Evolutionary conservation across 2,113 vertebrate species (phyloP), one percentile per base, ranked within the genome.

Genomic region (Coryphaenoides rupestris): DNA sequence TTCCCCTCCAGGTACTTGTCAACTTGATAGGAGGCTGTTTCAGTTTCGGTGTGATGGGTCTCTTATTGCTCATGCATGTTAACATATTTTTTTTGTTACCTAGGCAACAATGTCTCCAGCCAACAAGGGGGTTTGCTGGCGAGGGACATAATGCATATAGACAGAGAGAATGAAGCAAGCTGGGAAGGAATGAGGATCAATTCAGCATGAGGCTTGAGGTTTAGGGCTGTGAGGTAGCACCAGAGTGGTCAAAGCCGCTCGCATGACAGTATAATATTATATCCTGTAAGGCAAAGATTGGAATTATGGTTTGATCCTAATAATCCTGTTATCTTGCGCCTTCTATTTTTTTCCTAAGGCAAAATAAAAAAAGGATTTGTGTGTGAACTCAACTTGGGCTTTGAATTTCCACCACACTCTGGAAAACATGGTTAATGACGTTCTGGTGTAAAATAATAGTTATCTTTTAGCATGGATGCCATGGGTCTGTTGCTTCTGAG

Each of bases 91-190:
- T 28, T 70, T 60, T 19, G 85, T 90, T 89, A 78, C 85, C 83
- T 78, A 70, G 87, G 83, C 72, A 87, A 90, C 87, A 62, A 70
- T 79, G 79, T 74, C 73, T 84, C 60, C 76, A 0, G 53, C 55
- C 70, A 78, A 69, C 70, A 70, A 79, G 78, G 76, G n/a, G 76
- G 75, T 73, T 81, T 61, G 80, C 23, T 73, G 78, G 83, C 74
- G 73, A 72, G 65, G 62, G 16, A 65, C 69, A 69, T 61, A 69
- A 53, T 19, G 59, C 69, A 49, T 23, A 54, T 54, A 74, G 74
- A 62, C 19, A 66, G 63, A 61, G 46, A 74, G 63, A 76, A 55
- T 65, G 62, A 56, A 26, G 60, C 19, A 80, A 59, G 60, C 60
- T 68, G 64, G 33, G 33, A 24, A 64, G 67, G 78, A 78, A 63